Evolutionary conservation across 2,797 vertebrate genomes (phyloP), one percentile per base, ranked within the genome.

Genomic region (Microcaecilia unicolor): DNA sequence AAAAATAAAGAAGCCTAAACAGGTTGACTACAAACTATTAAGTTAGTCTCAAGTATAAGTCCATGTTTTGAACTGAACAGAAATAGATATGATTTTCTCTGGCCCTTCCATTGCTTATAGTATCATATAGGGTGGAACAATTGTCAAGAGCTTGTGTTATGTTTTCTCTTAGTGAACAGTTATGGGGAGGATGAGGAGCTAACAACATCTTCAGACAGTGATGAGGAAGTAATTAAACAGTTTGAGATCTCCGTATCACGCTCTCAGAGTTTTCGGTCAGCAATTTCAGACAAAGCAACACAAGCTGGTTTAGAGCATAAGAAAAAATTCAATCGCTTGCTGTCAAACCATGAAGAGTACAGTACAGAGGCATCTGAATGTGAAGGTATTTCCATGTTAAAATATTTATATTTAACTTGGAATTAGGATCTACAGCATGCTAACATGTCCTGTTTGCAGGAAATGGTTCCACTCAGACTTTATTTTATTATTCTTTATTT

Each of bases 191-290:
- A 67, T 19, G 73, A 76, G 4, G 77, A 84, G 5, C 60, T 72
- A 1, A 51, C 44, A 31, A 79, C 74, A 21, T 85, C 86, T 16
- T 85, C 88, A 3, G 89, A 84, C 66, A 85, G 76, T 2, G 67
- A 85, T 2, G 81, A 76, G 2, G 84, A 91, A 39, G 55, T 90
- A 44, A 78, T 84, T 48, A 87, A 88, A 57, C 81, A 85, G 40
- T 87, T 87, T 50, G 84, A 92, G 67, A 81, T 85, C 48, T 90
- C 86, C 0, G 79, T 87, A 51, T 84, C 85, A 0, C 73, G 74
- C 5, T 92, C 84, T 1, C 85, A 83, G 58, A 86, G 78, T 34
- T 88, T 91, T 25, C 31, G 2, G 24, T 79, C 53, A 2, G 48
- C 37, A 23, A 15, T 58, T 1, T 44, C 58, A 7, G 60, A 73